phyloP scores from a whole-genome alignment of 2,888 invertebrate genomes.

The Epinotia ramella region DNA sequence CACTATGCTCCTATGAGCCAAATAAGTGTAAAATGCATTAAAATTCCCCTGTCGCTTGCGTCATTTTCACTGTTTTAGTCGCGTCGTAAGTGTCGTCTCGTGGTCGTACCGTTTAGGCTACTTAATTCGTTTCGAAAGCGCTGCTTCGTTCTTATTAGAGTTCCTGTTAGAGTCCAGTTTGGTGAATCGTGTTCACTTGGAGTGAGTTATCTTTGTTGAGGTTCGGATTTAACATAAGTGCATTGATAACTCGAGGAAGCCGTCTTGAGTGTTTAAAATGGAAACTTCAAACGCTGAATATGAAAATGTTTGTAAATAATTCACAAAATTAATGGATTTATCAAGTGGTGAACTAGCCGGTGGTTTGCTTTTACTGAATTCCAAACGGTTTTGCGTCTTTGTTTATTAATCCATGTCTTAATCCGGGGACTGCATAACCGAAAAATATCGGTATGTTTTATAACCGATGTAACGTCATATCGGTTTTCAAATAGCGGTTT shows the following conservation, averaged over 20 bases:
- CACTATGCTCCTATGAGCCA: slow-evolving; percentile 35
- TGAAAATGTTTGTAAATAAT: not conserved
- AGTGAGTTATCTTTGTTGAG: slow-evolving; percentile 6
- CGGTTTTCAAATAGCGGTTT: too few relatives aligned
- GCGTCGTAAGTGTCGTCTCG: slow-evolving; percentile 32
- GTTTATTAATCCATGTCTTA: too few relatives aligned
- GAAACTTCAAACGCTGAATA: slow-evolving; percentile 10
- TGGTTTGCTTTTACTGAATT: not conserved
- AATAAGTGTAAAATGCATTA: not conserved
- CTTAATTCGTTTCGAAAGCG: not conserved
- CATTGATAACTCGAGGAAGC: not conserved
- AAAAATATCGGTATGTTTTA: too few relatives aligned
- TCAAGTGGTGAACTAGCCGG: not conserved
- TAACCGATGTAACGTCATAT: too few relatives aligned
- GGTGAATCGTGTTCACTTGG: not conserved
- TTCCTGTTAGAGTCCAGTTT: not conserved
- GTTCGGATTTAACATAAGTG: slow-evolving; percentile 10
- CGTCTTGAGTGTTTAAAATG: not conserved
- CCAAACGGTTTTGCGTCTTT: too few relatives aligned
- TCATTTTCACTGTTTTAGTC: slow-evolving; percentile 10
- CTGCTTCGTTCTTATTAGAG: not conserved
- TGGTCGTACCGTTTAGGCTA: slow-evolving; percentile 33
- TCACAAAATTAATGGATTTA: not conserved
- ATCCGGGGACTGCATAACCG: too few relatives aligned
- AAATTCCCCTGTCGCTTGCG: not conserved